Evolutionary conservation across 1,140 invertebrate genomes (phyloP), one percentile per base, ranked within the genome.

Genomic region (Euura saliciscinereae): DNA sequence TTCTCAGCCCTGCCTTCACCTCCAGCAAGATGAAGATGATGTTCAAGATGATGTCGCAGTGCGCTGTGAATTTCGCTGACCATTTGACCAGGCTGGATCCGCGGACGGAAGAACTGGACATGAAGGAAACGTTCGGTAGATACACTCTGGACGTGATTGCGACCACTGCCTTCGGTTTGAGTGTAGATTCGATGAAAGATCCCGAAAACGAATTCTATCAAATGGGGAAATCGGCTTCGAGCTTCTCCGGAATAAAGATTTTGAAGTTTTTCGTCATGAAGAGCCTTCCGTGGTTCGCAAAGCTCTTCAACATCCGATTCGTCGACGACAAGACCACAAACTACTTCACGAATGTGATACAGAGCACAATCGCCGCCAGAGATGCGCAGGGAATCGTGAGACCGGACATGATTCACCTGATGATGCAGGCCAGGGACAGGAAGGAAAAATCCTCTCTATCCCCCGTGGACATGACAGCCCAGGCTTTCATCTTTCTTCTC

Each of bases 1-100:
- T 88, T 0, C 73, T 92, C 6, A 90, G 88, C 45, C 91, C 91
- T 4, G 87, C 89, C 0, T 92, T 91, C 76, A 92, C 91, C 0
- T 81, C 87, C 3, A 88, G 87, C 44, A 91, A 91, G 80, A 90
- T 91, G 88, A 84, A 87, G 43, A 76, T 74, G 59, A 90, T 90
- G 88, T 89, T 87, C 68, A 76, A 79, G 1, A 71, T 90, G 11
- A 88, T 90, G 78, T 78, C 81, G 6, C 83, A 88, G 43, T 85
- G 82, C 65, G 84, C 82, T 1, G 44, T 69, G 42, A 71, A 75
- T 45, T 77, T 79, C 45, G 13, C 76, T 0, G 73, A 78, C 43
- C 71, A 75, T 65, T 45, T 80, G 6, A 28, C 74, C 13, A 70
- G 75, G 6, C 79, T 78, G n/a, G 76, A 76, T 0, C 70, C 51